phyloP scores from a whole-genome alignment of 1,140 invertebrate species.

The Papilio dardanus region DNA sequence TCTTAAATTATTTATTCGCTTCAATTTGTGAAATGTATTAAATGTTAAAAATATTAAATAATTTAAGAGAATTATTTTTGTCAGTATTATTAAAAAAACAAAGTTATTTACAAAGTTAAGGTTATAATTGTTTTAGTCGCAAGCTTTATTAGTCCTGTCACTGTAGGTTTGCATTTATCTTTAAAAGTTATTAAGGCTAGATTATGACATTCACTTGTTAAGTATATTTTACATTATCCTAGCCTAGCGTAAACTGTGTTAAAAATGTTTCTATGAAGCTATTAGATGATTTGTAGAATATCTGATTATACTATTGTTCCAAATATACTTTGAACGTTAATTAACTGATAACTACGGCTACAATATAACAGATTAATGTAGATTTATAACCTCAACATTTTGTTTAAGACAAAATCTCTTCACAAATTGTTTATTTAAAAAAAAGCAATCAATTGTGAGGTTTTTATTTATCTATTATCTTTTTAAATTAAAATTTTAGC shows the following conservation, averaged over 20 bases:
- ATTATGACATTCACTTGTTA: slow-evolving; percentile 32
- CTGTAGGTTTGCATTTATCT: slow-evolving; percentile 1
- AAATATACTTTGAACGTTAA: neutral
- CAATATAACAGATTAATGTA: neutral
- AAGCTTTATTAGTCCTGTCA: slow-evolving; percentile 29
- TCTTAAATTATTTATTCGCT: slow-evolving; percentile 26
- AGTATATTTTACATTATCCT: slow-evolving; percentile 12
- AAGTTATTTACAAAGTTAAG: slow-evolving; percentile 30
- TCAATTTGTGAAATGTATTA: neutral
- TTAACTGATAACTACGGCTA: neutral
- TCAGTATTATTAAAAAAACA: slow-evolving; percentile 32
- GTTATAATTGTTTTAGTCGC: slow-evolving; percentile 31
- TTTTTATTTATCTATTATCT: too few species aligned
- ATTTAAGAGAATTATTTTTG: slow-evolving; percentile 34
- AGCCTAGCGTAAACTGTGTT: slow-evolving; percentile 7
- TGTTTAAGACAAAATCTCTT: too few species aligned
- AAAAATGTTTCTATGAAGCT: slow-evolving; percentile 2
- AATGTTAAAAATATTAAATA: slow-evolving; percentile 26
- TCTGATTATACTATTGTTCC: slow-evolving; percentile 3
- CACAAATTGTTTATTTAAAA: too few species aligned
- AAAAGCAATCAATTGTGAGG: too few species aligned
- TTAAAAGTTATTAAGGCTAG: slow-evolving; percentile 2
- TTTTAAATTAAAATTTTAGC: too few species aligned
- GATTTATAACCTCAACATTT: neutral
- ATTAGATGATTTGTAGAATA: slow-evolving; percentile 4